Percentiles rank a stretch among this genome's conserved stretches.
Evolutionary conservation across 1,140 invertebrate species (phyloP).

Genomic region (Papilio glaucus): DNA sequence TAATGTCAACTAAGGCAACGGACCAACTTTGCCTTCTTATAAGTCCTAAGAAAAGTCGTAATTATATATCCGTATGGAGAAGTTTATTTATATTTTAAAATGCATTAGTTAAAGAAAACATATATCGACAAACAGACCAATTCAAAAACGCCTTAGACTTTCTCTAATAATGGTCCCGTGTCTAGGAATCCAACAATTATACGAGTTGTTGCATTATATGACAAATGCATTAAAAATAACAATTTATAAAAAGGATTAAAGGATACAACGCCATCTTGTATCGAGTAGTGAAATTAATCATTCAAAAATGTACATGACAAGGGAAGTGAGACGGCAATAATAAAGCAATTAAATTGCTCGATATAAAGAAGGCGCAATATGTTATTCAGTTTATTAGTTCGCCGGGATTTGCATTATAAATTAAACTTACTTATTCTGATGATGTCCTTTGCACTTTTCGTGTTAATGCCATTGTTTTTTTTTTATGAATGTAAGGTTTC

Average conservation of each 20-base stretch:
- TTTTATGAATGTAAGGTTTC: not conserved
- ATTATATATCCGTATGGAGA: too few species aligned
- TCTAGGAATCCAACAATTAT: not conserved
- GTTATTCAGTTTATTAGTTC: constrained; percentile 63
- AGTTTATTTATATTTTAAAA: too few species aligned
- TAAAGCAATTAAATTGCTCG: constrained; percentile 66
- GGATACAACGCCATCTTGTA: constrained; percentile 60
- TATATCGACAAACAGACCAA: too few species aligned
- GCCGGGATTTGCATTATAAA: constrained; percentile 58
- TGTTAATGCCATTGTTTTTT: not conserved
- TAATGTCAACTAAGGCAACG: too few species aligned
- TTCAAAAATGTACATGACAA: constrained; percentile 29
- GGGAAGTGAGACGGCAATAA: constrained; percentile 42
- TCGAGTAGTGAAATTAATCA: constrained; percentile 55
- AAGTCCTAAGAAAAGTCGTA: too few species aligned
- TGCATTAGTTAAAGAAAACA: too few species aligned
- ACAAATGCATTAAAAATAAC: not conserved
- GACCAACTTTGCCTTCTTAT: too few species aligned
- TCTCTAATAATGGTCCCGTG: too few species aligned
- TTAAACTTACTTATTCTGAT: constrained; percentile 55
- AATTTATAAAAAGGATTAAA: not conserved
- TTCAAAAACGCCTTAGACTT: too few species aligned
- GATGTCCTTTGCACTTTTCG: not conserved
- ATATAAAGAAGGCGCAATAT: constrained; percentile 53
- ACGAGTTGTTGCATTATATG: not conserved